These are phyloP conservation scores for Notocelia uddmanniana DNA, from an alignment of 2,888 invertebrate genomes.

Conservation along the genomic window DNA sequence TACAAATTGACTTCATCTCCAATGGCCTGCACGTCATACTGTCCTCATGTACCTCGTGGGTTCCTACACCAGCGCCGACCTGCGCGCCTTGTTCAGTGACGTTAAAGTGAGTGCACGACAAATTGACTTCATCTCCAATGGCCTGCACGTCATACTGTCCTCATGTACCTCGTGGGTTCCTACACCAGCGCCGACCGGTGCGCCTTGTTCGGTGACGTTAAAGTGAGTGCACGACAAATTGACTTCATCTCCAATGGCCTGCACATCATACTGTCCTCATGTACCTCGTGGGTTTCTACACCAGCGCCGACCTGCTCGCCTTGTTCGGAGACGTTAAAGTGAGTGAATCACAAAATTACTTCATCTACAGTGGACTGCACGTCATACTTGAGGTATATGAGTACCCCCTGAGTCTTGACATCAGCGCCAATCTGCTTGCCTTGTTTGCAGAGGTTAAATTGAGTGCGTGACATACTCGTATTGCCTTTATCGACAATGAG, in stretches of 20 bases:
- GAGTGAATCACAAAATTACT: no score
- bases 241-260: not conserved
- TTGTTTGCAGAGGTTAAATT: no score
- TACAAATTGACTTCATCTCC: not conserved
- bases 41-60: not conserved
- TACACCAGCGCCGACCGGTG: not conserved
- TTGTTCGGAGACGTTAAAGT: no score
- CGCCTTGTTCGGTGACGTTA: not conserved
- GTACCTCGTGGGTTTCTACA: not conserved
- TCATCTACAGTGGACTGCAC: no score
- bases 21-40: not conserved
- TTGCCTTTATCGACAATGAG: no score
- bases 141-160: not conserved
- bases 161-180: no score
- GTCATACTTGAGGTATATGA: no score
- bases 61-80: conserved; percentile 71
- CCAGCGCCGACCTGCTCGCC: no score
- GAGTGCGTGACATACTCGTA: no score
- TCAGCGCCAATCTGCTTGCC: no score
- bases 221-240: not conserved
- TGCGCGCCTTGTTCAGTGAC: conserved; percentile 87
- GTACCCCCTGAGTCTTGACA: no score
- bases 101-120: conserved; percentile 76
- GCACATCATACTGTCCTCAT: not conserved
- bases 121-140: not conserved